Percentiles rank a stretch among this genome's conserved stretches.
phyloP scores from a whole-genome alignment of 2,797 vertebrate genomes.

The Pangasius krempfi region DNA sequence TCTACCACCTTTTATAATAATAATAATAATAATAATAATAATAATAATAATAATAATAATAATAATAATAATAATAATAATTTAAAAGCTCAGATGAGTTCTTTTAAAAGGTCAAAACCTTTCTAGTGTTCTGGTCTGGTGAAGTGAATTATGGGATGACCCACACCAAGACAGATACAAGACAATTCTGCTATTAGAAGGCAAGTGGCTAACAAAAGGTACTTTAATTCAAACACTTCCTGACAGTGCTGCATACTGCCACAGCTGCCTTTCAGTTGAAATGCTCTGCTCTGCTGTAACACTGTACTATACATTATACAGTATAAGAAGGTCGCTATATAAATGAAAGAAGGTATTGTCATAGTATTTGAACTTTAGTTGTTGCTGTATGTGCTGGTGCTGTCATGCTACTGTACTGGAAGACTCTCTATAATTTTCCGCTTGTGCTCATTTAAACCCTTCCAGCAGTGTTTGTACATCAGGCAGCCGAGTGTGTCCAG shows the following conservation, averaged over 20 bases:
- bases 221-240: no score
- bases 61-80: no score
- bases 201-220: no score
- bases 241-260: not conserved
- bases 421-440: not conserved
- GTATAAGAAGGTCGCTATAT: not conserved
- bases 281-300: not conserved
- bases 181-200: no score
- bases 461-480: slow-evolving; percentile 7
- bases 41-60: no score
- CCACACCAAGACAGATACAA: no score
- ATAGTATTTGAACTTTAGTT: not conserved
- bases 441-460: not conserved
- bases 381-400: not conserved
- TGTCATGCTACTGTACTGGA: not conserved
- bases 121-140: no score
- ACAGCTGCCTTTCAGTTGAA: not conserved
- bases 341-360: not conserved
- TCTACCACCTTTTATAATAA: no score
- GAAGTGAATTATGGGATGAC: no score
- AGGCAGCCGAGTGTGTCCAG: not conserved
- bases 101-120: no score
- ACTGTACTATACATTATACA: not conserved
- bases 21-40: no score
- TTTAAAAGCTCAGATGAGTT: no score